Percentiles rank a stretch among this genome's conserved stretches.
phyloP scores from a whole-genome alignment of 2,888 invertebrate species.

The Calameuta filiformis region DNA sequence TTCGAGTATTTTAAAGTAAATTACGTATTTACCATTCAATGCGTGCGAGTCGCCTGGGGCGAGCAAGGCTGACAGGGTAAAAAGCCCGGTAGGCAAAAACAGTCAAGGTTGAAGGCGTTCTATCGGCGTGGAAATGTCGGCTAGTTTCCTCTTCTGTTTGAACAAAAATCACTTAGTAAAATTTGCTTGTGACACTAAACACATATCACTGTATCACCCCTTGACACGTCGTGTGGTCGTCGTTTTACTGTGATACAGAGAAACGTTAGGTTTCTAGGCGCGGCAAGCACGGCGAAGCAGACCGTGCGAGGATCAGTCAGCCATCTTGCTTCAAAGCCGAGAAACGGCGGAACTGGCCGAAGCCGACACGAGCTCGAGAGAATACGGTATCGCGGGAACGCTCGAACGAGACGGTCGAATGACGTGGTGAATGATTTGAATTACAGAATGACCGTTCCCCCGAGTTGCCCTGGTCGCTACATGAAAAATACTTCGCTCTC shows the following conservation, averaged over 20 bases:
- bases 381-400: background rate
- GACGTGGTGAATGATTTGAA: background rate
- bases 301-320: background rate
- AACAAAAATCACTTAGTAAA: background rate
- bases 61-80: background rate
- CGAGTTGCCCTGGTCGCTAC: background rate
- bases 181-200: background rate
- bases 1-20: background rate
- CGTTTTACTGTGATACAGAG: background rate
- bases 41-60: background rate
- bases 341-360: background rate
- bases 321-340: background rate
- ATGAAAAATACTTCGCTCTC: background rate
- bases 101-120: background rate
- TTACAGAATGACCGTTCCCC: background rate
- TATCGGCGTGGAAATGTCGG: background rate
- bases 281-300: background rate
- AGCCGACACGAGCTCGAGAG: background rate
- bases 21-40: background rate
- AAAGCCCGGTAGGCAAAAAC: background rate
- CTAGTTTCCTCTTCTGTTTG: background rate
- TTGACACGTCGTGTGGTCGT: background rate
- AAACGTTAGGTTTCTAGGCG: background rate
- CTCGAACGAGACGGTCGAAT: background rate
- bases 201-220: background rate